phyloP scores from a whole-genome alignment of 2,888 invertebrate species.

The Myathropa florea region DNA sequence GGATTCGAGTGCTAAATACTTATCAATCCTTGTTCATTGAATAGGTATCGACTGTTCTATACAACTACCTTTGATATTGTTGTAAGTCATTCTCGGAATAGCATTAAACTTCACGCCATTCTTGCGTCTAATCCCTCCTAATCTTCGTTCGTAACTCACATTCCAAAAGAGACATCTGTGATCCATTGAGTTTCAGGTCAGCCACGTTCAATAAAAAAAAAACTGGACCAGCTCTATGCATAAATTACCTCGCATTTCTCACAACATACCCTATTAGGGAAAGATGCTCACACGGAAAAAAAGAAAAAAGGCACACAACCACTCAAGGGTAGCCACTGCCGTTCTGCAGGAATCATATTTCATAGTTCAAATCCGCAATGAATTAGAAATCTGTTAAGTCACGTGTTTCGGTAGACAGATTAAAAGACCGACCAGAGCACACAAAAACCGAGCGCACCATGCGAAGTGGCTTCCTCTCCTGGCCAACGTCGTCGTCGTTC shows the following conservation, averaged over 20 bases:
- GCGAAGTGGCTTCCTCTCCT: conserved; percentile 48
- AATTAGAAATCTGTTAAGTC: conserved; percentile 71
- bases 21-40: neutral
- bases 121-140: neutral
- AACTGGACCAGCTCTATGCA: conserved; percentile 16
- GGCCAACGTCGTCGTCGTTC: neutral
- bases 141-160: neutral
- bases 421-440: conserved; percentile 61
- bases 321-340: conserved; percentile 7
- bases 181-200: neutral
- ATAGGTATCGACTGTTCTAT: neutral
- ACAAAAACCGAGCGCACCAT: conserved; percentile 44
- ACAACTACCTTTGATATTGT: neutral
- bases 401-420: conserved; percentile 71
- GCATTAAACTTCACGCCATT: neutral
- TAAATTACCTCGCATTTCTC: conserved; percentile 33
- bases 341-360: conserved; percentile 66
- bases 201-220: conserved; percentile 10
- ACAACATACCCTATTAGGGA: conserved; percentile 26
- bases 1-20: neutral
- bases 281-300: neutral
- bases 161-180: neutral
- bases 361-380: conserved; percentile 68
- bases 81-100: neutral
- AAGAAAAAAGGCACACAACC: conserved; percentile 17